Evolutionary conservation across 2,797 vertebrate genomes (phyloP).

Genomic region (Aselliscus stoliczkanus): DNA sequence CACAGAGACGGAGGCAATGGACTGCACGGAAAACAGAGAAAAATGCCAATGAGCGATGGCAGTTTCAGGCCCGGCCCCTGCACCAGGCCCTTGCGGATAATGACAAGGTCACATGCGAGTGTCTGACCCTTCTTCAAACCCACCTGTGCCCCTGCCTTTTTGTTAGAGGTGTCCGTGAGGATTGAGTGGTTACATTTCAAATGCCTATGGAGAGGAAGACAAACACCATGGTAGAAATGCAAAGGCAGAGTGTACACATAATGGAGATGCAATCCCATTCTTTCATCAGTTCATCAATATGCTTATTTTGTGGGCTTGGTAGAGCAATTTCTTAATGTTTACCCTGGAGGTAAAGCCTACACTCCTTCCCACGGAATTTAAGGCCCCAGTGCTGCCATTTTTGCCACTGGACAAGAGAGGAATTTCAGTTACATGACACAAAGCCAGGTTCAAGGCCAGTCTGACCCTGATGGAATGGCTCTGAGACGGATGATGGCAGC

Average conservation of each 20-base stretch:
- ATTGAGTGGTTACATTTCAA: background rate
- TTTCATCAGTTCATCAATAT: background rate
- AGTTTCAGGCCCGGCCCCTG: rapidly evolving
- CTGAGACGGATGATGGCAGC: background rate
- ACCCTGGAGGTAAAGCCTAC: rapidly evolving
- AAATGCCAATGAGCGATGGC: background rate
- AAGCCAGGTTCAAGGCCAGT: background rate
- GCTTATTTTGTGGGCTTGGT: background rate
- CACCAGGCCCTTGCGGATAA: background rate
- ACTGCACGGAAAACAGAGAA: background rate
- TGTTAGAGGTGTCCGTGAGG: background rate
- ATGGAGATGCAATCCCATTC: no score
- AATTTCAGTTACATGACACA: no score
- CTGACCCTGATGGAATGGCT: background rate
- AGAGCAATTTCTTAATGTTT: background rate
- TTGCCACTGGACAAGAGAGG: background rate
- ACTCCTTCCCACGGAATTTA: background rate
- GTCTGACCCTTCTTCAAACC: background rate
- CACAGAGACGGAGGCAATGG: background rate
- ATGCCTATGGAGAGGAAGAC: background rate
- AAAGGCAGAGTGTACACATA: background rate
- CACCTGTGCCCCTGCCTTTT: background rate
- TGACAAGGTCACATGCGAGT: rapidly evolving
- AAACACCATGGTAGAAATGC: background rate
- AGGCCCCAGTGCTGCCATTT: rapidly evolving